Conservation (phyloP, 2,113 vertebrate species). For the Edolisoma coerulescens region DNA sequence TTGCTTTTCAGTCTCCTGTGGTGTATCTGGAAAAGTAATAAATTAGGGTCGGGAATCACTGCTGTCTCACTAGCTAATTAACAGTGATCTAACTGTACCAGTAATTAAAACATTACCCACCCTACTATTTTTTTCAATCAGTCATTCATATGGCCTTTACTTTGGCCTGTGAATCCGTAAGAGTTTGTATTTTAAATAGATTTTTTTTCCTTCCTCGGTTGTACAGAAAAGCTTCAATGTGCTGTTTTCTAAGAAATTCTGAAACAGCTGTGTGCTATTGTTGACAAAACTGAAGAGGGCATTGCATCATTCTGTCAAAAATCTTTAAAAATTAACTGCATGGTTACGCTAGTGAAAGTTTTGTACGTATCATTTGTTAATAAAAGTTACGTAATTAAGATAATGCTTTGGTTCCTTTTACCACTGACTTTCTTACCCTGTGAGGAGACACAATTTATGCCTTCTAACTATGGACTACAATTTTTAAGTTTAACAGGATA, state of each 20-base stretch:
- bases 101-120: conserved; percentile 31
- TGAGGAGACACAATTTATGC: not conserved
- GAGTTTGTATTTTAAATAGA: not conserved
- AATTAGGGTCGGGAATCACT: not conserved
- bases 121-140: not conserved
- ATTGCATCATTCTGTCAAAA: not conserved
- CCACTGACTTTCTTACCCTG: not conserved
- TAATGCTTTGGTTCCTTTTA: not conserved
- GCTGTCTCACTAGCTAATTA: not conserved
- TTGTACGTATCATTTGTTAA: not conserved
- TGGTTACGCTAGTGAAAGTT: not conserved
- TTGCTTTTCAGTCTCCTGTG: not conserved
- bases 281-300: not conserved
- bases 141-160: not conserved
- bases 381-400: not conserved
- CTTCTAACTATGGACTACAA: not conserved
- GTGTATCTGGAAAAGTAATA: not conserved
- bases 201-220: not conserved
- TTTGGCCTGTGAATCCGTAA: not conserved
- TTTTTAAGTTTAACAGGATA: not conserved
- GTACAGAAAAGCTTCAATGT: not conserved
- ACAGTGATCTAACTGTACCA: conserved; percentile 14
- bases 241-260: not conserved
- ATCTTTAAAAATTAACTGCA: conserved; percentile 11
- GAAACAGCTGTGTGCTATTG: not conserved